Base-by-base conservation (phyloP, 2,888 invertebrate species). In the Siphonodentalium dalli region DNA sequence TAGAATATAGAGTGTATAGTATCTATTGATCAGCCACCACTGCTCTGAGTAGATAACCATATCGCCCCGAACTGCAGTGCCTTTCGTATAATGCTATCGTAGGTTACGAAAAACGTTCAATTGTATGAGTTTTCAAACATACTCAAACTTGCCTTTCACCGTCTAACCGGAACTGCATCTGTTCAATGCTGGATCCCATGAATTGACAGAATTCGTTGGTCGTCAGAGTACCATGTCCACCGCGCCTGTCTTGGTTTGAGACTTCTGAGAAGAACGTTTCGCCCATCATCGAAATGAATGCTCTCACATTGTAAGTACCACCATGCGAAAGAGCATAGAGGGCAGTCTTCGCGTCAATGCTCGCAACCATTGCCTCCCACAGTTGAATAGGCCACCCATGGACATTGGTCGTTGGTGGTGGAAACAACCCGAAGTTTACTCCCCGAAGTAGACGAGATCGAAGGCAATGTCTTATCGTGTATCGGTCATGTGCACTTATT, bases 121-220 rank as follows among this genome's bases (percentile, higher is more conserved):
- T n/a, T n/a, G n/a, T n/a, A n/a, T n/a, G n/a, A n/a, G n/a, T n/a
- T n/a, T n/a, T n/a, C n/a, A n/a, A n/a, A n/a, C 33, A 33, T 15
- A n/a, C 33, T 15, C 13, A 3, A 33, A 37, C 18, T 40, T 53
- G 47, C 60, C 56, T 60, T 21, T 52, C 9, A 8, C 52, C 31
- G 42, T 63, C 59, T 8, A 60, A 48, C 6, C 59, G 29, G 28
- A 28, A 33, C 23, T 59, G 57, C 11, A 63, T 24, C 37, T 55
- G 47, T 39, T 60, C 63, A 2, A 51, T 29, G 1, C 53, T 21
- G 5, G 21, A 35, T 18, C 58, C 54, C 4, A 63, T 28, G 39
- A 35, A 61, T 18, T 41, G 29, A 0, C 42, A 44, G 35, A 63
- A 61, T 9, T 60, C 58, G 13, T 53, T 9, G 9, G 31, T 24